Evolutionary conservation across 2,113 vertebrate species (phyloP), one percentile per base, ranked within the genome.

Genomic region (Myrmecophaga tridactyla): DNA sequence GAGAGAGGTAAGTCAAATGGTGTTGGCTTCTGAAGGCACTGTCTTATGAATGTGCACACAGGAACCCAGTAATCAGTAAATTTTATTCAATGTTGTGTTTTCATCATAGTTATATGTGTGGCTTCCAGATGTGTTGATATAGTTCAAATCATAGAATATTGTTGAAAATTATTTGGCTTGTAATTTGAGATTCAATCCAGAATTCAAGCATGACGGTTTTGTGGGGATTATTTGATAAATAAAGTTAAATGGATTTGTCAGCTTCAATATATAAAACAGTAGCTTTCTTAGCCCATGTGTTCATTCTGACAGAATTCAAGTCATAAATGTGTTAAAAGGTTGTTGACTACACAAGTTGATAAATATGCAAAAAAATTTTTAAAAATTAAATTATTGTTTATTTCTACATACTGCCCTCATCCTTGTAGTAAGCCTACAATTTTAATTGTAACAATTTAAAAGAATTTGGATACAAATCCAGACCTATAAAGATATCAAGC

Each of bases 1-100:
- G 78, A 97, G 80, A 46, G 0, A 95, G 97, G 98, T 98, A 96
- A 98, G 98, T 87, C 65, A 34, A 10, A 23, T n/a, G 23, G 0
- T 11, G 76, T 65, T 76, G 90, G 6, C 25, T 70, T 12, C 14
- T 51, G 27, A 65, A 9, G 12, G 10, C 46, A 0, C 51, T 94
- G 31, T 76, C 53, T 20, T 1, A 27, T 63, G 86, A 39, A 27
- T 0, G 0, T 69, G 53, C 23, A 34, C 36, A 51, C 20, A 94
- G 89, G 36, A 2, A 95, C 63, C 31, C 63, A 78, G 3, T 76
- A 14, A 6, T 65, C 10, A 18, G 9, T 11, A 15, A 7, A 3
- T 89, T 43, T 81, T 77, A 75, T 82, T 94, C 11, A 69, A 31
- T 77, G 36, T 56, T 90, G 29, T 84, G 31, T 46, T 14, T 94